Evolutionary conservation across 2,888 invertebrate genomes (phyloP), one percentile per base, ranked within the genome.

Genomic region (Adelognathus sp.): DNA sequence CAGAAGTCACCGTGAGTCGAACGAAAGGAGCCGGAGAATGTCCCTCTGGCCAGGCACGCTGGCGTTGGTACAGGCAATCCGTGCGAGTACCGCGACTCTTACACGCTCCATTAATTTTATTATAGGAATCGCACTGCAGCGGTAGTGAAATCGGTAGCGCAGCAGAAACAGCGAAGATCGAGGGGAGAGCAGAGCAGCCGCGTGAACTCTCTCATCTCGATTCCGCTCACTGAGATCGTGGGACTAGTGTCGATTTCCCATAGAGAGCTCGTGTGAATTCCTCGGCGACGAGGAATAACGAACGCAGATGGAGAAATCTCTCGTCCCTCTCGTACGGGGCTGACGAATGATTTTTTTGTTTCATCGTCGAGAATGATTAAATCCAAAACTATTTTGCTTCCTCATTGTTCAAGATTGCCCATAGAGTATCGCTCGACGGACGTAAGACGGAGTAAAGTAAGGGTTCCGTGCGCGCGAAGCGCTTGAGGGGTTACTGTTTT

Each of bases 41-140:
- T 84, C 82, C 81, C 81, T 79, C 81, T 81, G 77, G 81, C 21
- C 18, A 29, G 16, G 54, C 63, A 31, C 27, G 36, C 54, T 44
- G 24, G 52, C 60, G 52, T 71, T 63, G 71, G 41, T 67, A n/a
- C n/a, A n/a, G 66, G 69, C 63, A 73, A 73, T 64, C 24, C 50
- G 21, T 58, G 70, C 58, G 33, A 78, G 56, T 50, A 39, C 36
- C 67, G 64, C 64, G 74, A 64, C 61, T 79, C 60, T 66, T 84
- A 82, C 79, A 87, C 86, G 87, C 86, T 86, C 89, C 87, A 89
- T 89, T 89, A 89, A 89, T 87, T 88, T 89, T 89, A 89, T 88
- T 88, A 87, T 84, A 82, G 82, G 82, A 82, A 81, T 83, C 83
- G 81, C 70, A 60, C 80, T 84, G 83, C 54, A 82, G 82, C 18